Evolutionary conservation across 1,140 invertebrate species (phyloP).

Genomic region (Wasmannia auropunctata): DNA sequence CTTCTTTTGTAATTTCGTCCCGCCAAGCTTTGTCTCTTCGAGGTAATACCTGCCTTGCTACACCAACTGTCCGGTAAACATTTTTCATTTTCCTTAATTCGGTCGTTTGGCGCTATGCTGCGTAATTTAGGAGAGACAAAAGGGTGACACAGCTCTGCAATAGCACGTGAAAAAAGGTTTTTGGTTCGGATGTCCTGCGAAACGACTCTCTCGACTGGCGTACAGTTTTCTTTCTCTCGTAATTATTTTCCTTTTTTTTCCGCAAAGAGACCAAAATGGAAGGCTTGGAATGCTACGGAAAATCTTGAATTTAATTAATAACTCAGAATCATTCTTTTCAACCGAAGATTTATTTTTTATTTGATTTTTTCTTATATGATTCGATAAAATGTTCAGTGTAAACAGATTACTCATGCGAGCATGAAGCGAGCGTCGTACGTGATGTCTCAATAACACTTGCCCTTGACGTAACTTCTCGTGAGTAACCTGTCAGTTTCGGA

Average conservation of each 20-base stretch:
- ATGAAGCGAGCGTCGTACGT: background rate
- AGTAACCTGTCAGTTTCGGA: slow-evolving; percentile 60
- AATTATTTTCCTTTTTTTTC: background rate
- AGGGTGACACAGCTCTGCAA: too few species aligned
- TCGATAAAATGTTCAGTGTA: background rate
- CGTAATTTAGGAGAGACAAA: slow-evolving; percentile 38
- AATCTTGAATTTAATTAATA: background rate
- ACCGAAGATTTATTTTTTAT: too few species aligned
- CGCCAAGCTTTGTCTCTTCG: slow-evolving; percentile 56
- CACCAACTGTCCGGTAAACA: slow-evolving; percentile 57
- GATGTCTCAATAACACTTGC: slow-evolving; percentile 57
- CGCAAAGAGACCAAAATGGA: background rate
- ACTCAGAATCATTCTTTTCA: background rate
- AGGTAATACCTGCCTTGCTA: slow-evolving; percentile 46
- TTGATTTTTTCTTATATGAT: background rate
- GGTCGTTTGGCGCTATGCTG: background rate
- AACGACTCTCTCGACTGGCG: background rate
- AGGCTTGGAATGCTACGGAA: background rate
- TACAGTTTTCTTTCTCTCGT: background rate
- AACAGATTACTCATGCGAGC: background rate
- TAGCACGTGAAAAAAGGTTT: background rate
- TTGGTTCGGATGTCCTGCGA: background rate
- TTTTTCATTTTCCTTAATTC: slow-evolving; percentile 64
- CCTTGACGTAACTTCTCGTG: slow-evolving; percentile 43
- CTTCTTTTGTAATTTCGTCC: slow-evolving; percentile 71